Percentiles rank a stretch among this genome's conserved stretches.
phyloP scores from a whole-genome alignment of 2,888 invertebrate species.

The Ormyrus rosae region DNA sequence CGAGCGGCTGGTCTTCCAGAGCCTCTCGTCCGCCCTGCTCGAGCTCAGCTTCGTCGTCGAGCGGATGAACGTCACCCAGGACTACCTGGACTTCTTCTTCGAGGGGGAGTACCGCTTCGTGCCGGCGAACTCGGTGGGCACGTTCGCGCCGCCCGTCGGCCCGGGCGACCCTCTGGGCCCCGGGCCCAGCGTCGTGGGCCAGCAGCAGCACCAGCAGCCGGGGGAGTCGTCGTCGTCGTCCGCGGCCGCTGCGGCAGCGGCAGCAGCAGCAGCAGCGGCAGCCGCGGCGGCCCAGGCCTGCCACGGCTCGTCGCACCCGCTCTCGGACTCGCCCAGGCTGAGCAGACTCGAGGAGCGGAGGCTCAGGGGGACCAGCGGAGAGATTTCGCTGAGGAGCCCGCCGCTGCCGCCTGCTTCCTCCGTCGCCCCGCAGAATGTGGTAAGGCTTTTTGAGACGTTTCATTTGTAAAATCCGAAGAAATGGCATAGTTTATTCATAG shows the following conservation, averaged over 20 bases:
- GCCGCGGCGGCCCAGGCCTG: conserved; percentile 40
- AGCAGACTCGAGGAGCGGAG: conserved; percentile 81
- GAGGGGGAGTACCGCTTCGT: conserved; percentile 85
- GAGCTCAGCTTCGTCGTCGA: conserved; percentile 86
- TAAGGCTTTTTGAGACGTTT: not conserved
- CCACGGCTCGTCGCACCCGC: conserved; percentile 49
- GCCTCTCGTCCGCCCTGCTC: conserved; percentile 83
- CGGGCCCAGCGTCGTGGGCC: not conserved
- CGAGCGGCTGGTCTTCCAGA: conserved; percentile 81
- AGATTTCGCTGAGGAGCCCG: conserved; percentile 83
- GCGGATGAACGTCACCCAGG: conserved; percentile 88
- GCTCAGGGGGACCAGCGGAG: conserved; percentile 84
- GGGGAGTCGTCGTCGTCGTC: not conserved
- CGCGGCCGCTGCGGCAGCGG: conserved; percentile 3
- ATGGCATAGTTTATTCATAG: too few species aligned
- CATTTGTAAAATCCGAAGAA: too few species aligned
- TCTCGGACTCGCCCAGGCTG: conserved; percentile 50
- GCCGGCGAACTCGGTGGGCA: conserved; percentile 68
- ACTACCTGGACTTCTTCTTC: conserved; percentile 87
- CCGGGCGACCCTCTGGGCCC: not conserved
- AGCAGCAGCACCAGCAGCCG: not conserved
- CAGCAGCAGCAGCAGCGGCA: conserved; percentile 3
- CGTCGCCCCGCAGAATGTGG: conserved; percentile 28
- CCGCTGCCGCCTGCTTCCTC: conserved; percentile 60
- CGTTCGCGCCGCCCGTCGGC: too few species aligned